These are phyloP conservation scores for Sylvilagus floridanus DNA, from an alignment of 2,797 vertebrate genomes.

Conservation along the genomic window DNA sequence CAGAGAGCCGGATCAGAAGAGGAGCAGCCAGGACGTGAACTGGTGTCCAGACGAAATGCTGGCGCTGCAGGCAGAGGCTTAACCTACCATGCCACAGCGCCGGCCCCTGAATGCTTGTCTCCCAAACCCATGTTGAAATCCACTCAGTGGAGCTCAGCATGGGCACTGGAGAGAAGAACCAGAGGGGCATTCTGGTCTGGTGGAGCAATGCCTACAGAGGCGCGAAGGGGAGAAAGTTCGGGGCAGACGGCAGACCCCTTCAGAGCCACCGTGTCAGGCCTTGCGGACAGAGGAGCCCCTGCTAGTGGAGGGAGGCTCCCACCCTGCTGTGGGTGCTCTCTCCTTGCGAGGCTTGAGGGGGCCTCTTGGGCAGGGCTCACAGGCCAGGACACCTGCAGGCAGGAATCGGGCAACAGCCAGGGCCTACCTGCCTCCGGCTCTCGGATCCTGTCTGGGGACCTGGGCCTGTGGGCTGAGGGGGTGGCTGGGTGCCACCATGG, in stretches of 20 bases:
- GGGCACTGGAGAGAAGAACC: neutral
- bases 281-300: neutral
- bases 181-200: neutral
- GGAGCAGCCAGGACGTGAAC: too few relatives aligned
- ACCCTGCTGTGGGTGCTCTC: neutral
- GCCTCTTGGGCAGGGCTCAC: neutral
- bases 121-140: too few relatives aligned
- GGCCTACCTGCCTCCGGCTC: rapidly evolving
- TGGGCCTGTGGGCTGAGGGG: neutral
- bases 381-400: neutral
- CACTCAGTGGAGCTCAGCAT: too few relatives aligned
- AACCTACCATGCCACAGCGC: too few relatives aligned
- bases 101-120: too few relatives aligned
- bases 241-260: neutral
- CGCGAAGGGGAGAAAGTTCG: too few relatives aligned
- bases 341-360: neutral
- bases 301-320: neutral
- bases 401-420: neutral
- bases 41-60: too few relatives aligned
- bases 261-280: neutral
- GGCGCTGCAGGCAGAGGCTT: too few relatives aligned
- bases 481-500: neutral
- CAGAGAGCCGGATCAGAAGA: too few relatives aligned
- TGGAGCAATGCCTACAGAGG: neutral
- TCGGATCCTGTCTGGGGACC: neutral